Base-by-base conservation (phyloP, 2,113 vertebrate genomes). In the Scalopus aquaticus region DNA sequence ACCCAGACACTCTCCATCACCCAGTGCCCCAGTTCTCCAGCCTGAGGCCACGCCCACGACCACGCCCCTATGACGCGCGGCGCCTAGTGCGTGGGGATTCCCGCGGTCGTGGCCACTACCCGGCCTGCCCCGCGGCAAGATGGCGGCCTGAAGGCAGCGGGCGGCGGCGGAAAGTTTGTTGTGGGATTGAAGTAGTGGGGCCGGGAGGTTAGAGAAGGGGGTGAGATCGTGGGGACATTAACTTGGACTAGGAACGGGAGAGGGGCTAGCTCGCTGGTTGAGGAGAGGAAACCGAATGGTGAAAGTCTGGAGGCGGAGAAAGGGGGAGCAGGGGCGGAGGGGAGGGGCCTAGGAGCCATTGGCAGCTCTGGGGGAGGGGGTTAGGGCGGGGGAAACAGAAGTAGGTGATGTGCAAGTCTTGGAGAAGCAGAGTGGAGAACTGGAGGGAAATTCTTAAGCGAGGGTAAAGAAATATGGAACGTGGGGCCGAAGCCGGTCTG, bases 111-210 rank as follows among this genome's bases (percentile, higher is more conserved):
- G 79, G 64, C 89, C 77, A n/a, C 65, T 97, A 97, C 97, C 97
- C 97, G 94, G 90, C 96, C 19, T 97, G 96, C 97, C 93, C 96
- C 90, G 95, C 96, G 97, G 96, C 94, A 97, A 97, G 96, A 97
- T 97, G 97, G 97, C 96, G 92, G 30, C 20, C 19, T 97, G 96
- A 97, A 95, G 80, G 95, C 35, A 16, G 24, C 64, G 87, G 95
- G 87, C 49, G 7, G 76, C 93, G 72, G 96, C 46, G 28, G 93
- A 97, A 97, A 97, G 97, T 97, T 97, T 97, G 96, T 97, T 96
- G 77, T 81, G 97, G 96, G 95, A 16, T 92, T 91, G 72, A 70
- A 97, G 86, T 96, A 88, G 93, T 79, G 6, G 56, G 90, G 44
- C 72, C 3, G 78, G 92, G 92, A 64, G 77, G 58, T 62, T 69